Evolutionary conservation across 2,797 vertebrate species (phyloP).

Genomic region (Anguilla anguilla): DNA sequence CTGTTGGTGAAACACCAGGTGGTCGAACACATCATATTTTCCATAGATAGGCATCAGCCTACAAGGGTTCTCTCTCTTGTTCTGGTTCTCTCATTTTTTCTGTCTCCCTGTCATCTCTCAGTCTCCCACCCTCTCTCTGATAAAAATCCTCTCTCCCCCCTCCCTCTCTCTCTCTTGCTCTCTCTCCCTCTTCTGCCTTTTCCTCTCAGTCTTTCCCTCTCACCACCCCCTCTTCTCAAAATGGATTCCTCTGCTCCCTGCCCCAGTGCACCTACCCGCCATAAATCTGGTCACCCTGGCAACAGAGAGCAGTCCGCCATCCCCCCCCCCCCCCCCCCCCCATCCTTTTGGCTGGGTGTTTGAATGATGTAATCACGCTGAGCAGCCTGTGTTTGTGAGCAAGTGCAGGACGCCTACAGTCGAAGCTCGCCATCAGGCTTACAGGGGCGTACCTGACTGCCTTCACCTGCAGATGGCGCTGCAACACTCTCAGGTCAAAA

Average conservation of each 20-base stretch:
- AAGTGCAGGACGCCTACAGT: not conserved
- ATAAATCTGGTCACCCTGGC: slow-evolving; percentile 9
- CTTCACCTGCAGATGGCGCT: not conserved
- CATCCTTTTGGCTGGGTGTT: not conserved
- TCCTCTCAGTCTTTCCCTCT: not conserved
- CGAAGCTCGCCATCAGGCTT: not conserved
- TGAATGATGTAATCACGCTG: not conserved
- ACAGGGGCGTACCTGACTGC: not conserved
- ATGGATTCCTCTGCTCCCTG: slow-evolving; percentile 6
- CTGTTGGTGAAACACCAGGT: not conserved
- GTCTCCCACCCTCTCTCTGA: not conserved
- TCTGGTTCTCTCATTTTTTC: not conserved
- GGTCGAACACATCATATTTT: not conserved
- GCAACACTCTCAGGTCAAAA: not conserved
- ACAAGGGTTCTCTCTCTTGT: not conserved
- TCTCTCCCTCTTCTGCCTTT: not conserved
- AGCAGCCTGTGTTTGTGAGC: not conserved
- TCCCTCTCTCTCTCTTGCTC: not conserved
- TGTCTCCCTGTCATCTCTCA: not conserved
- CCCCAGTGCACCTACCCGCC: not conserved
- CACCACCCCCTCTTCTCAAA: not conserved
- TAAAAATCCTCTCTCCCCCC: not conserved
- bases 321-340: not conserved
- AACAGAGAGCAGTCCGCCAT: not conserved
- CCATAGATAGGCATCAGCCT: not conserved